Evolutionary conservation across 2,113 vertebrate genomes (phyloP).

Genomic region (Epinephelus fuscoguttatus): DNA sequence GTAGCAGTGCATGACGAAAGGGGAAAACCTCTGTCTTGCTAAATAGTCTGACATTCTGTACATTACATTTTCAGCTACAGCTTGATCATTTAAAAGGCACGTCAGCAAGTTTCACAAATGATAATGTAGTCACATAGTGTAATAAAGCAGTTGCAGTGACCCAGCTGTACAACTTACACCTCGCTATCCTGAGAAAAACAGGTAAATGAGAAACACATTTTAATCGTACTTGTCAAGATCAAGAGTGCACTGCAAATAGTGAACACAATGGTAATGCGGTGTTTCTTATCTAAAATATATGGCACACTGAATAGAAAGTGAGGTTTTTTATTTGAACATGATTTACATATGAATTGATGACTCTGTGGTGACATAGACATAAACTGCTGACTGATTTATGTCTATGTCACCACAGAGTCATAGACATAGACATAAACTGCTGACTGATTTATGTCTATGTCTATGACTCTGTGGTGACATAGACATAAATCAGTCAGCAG

Average conservation of each 20-base stretch:
- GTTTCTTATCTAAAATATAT: not conserved
- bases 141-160: not conserved
- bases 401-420: too few relatives aligned
- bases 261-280: not conserved
- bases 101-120: not conserved
- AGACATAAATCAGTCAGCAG: not conserved
- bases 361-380: not conserved
- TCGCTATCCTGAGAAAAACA: not conserved
- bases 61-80: not conserved
- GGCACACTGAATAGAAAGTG: too few relatives aligned
- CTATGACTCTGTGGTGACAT: not conserved
- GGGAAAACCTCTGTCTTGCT: not conserved
- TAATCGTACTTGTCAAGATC: not conserved
- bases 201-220: not conserved
- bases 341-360: not conserved
- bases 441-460: too few relatives aligned
- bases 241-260: not conserved
- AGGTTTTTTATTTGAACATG: too few relatives aligned
- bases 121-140: not conserved
- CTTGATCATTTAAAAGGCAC: not conserved
- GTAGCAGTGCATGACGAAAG: not conserved
- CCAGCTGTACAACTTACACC: not conserved
- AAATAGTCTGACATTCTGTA: too few relatives aligned
- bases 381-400: too few relatives aligned
- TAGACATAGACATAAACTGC: too few relatives aligned